These are phyloP conservation scores for western clawed frog (Xenopus tropicalis) DNA, from an alignment of 2,113 vertebrate species.

Conservation along the genomic window UCB_Xtro_10.0 CM004451.2:71318501-71319000, in stretches of 20 bases:
- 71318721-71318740: slow-evolving; percentile 23
- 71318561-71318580: too few relatives aligned
- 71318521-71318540: too few relatives aligned
- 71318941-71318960: slow-evolving; percentile 33
- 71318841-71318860: slow-evolving; percentile 40
- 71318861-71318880: slow-evolving; percentile 36
- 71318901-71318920: slow-evolving; percentile 25
- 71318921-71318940: slow-evolving; percentile 26
- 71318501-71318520: too few relatives aligned
- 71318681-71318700: background rate
- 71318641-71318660: slow-evolving; percentile 1
- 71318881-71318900: slow-evolving; percentile 31
- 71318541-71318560: too few relatives aligned
- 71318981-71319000: slow-evolving; percentile 15
- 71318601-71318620: background rate
- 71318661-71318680: background rate
- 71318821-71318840: slow-evolving; percentile 39
- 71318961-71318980: slow-evolving; percentile 24
- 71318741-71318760: slow-evolving; percentile 32
- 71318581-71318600: background rate
- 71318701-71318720: slow-evolving; percentile 1
- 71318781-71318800: slow-evolving; percentile 42
- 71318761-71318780: slow-evolving; percentile 20
- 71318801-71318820: slow-evolving; percentile 33
- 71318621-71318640: background rate